phyloP scores from a whole-genome alignment of 37 sponge, comb jelly and placozoan genomes.

The Oscarella lobularis region DNA sequence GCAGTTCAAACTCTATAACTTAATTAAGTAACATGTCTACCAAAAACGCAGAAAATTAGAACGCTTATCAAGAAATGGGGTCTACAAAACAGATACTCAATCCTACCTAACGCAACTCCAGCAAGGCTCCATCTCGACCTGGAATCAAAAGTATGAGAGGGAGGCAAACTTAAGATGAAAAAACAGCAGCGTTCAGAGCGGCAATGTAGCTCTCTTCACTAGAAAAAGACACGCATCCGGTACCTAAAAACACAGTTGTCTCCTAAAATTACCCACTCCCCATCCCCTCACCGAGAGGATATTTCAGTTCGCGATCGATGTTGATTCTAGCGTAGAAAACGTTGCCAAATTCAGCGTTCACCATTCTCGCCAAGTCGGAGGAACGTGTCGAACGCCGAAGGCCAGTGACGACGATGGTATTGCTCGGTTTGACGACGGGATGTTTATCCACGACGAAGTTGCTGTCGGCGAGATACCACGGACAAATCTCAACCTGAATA shows the following conservation, averaged over 20 bases:
- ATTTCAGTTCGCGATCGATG: conserved; percentile 90
- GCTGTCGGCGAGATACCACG: conserved; percentile 89
- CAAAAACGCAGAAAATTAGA: background rate
- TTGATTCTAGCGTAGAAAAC: conserved; percentile 99
- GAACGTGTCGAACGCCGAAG: conserved; percentile 90
- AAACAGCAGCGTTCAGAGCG: conserved; percentile 85
- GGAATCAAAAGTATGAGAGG: background rate
- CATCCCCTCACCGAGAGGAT: conserved; percentile 77
- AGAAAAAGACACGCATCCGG: conserved; percentile 91
- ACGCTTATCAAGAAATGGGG: background rate
- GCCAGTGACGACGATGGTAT: conserved; percentile 97
- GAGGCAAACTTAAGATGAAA: conserved; percentile 71
- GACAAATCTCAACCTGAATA: conserved; percentile 86
- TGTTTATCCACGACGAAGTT: conserved; percentile 76
- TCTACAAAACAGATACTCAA: conserved; percentile 8
- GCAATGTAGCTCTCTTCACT: conserved; percentile 86
- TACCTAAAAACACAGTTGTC: conserved; percentile 37
- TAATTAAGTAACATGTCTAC: background rate
- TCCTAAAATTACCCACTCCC: background rate
- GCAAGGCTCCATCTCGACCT: conserved; percentile 98
- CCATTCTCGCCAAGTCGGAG: conserved; percentile 81
- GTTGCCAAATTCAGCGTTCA: conserved; percentile 85
- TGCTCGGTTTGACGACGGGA: conserved; percentile 82
- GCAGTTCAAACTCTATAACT: background rate
- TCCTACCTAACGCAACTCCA: conserved; percentile 17